Percentiles rank a stretch among this genome's conserved stretches.
Evolutionary conservation across 2,113 vertebrate genomes (phyloP).

Genomic region (Hypanus sabinus): DNA sequence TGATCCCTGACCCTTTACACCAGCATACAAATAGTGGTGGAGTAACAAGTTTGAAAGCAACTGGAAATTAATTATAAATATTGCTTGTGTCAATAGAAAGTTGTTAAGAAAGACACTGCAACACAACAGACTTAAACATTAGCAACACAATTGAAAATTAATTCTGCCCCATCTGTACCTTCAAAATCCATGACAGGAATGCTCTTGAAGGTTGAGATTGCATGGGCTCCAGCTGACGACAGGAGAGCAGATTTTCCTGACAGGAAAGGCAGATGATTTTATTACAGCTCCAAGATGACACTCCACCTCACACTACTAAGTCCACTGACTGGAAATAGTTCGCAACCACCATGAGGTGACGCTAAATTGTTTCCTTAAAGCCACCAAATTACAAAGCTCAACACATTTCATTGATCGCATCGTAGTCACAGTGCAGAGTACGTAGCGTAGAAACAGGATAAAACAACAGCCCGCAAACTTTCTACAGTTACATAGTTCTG

Average conservation of each 20-base stretch:
- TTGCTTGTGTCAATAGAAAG: background rate
- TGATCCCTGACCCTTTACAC: background rate
- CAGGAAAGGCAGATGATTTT: background rate
- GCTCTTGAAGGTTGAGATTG: background rate
- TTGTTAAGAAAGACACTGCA: background rate
- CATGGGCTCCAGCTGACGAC: background rate
- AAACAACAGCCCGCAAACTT: background rate
- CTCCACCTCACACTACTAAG: background rate
- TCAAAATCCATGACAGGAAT: background rate
- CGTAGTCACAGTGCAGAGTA: background rate
- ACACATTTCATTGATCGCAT: background rate
- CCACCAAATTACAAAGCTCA: background rate
- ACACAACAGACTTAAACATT: background rate
- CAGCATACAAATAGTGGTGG: background rate
- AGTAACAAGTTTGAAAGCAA: background rate
- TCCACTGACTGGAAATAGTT: background rate
- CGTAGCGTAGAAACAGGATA: background rate
- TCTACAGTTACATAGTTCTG: background rate
- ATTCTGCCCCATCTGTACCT: background rate
- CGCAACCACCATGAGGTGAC: background rate
- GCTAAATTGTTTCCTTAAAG: background rate
- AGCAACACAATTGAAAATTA: background rate
- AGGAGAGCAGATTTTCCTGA: background rate
- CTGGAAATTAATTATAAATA: background rate
- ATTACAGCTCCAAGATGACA: background rate